phyloP scores from a whole-genome alignment of 2,113 vertebrate genomes.

The Sebastes fasciatus region DNA sequence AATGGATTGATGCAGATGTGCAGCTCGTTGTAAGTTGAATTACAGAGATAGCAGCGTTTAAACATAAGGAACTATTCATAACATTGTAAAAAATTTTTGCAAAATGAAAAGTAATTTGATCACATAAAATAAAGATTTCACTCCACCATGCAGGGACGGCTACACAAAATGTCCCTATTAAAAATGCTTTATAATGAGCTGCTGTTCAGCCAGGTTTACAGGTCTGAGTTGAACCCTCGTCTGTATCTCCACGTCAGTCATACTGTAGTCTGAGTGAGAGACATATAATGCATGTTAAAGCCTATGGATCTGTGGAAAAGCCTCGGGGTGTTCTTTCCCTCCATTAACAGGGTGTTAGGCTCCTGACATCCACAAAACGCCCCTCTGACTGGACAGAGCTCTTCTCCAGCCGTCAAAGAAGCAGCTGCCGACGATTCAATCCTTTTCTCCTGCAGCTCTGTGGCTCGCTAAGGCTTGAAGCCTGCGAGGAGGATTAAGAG shows the following conservation, averaged over 20 bases:
- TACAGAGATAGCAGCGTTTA: not conserved
- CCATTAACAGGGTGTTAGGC: conserved; percentile 44
- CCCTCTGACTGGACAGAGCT: conserved; percentile 11
- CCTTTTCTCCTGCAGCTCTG: conserved; percentile 3
- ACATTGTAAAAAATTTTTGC: not conserved
- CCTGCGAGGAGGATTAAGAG: conserved; percentile 19
- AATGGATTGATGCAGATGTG: not conserved
- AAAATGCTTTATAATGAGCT: not conserved
- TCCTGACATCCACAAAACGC: conserved; percentile 18
- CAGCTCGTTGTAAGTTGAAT: not conserved
- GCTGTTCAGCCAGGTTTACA: not conserved
- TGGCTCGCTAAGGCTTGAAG: too few species aligned
- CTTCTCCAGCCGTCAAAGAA: conserved; percentile 27
- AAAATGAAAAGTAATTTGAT: not conserved
- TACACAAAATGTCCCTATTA: not conserved
- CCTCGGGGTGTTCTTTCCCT: conserved; percentile 14
- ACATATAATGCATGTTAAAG: conserved; percentile 5
- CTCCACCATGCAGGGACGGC: not conserved
- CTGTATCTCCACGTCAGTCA: not conserved
- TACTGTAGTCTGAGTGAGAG: not conserved
- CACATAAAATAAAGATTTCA: not conserved
- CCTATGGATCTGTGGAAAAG: conserved; percentile 2
- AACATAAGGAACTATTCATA: not conserved
- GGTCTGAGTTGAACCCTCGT: not conserved
- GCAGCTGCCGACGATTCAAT: conserved; percentile 22